Evolutionary conservation across 2,888 invertebrate genomes (phyloP).

Genomic region (Sylvicola cinctus): DNA sequence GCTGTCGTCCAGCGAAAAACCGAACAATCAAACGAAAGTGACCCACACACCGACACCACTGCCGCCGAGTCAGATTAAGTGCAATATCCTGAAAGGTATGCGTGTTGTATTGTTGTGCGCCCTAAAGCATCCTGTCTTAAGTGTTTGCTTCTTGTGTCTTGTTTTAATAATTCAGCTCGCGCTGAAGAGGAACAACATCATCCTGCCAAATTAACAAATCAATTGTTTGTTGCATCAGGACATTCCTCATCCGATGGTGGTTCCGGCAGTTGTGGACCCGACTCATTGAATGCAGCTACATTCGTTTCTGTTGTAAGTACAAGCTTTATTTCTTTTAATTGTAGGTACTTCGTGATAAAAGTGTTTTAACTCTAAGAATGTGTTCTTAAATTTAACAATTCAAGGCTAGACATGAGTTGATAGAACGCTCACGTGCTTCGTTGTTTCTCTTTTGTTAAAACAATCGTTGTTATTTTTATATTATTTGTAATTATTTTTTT

Average conservation of each 20-base stretch:
- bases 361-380: too few relatives aligned
- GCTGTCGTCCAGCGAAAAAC: slow-evolving; percentile 38
- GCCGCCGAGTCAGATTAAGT: slow-evolving; percentile 80
- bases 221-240: slow-evolving; percentile 32
- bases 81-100: slow-evolving; percentile 75
- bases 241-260: slow-evolving; percentile 16
- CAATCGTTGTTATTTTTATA: slow-evolving; percentile 4
- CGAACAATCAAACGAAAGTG: slow-evolving; percentile 48
- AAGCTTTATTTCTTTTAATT: slow-evolving; percentile 5
- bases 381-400: too few relatives aligned
- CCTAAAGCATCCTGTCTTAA: slow-evolving; percentile 1
- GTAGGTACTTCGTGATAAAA: neutral
- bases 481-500: slow-evolving; percentile 3
- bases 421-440: too few relatives aligned
- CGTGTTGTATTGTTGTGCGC: slow-evolving; percentile 5
- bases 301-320: slow-evolving; percentile 55
- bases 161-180: slow-evolving; percentile 30
- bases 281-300: slow-evolving; percentile 38
- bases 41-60: slow-evolving; percentile 47
- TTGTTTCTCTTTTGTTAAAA: too few relatives aligned
- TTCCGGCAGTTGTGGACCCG: slow-evolving; percentile 18
- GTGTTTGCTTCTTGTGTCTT: too few relatives aligned
- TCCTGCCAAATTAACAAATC: slow-evolving; percentile 32
- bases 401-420: too few relatives aligned
- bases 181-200: slow-evolving; percentile 37